Conservation (phyloP, 2,888 invertebrate species). For the Isotomurus palustris region DNA sequence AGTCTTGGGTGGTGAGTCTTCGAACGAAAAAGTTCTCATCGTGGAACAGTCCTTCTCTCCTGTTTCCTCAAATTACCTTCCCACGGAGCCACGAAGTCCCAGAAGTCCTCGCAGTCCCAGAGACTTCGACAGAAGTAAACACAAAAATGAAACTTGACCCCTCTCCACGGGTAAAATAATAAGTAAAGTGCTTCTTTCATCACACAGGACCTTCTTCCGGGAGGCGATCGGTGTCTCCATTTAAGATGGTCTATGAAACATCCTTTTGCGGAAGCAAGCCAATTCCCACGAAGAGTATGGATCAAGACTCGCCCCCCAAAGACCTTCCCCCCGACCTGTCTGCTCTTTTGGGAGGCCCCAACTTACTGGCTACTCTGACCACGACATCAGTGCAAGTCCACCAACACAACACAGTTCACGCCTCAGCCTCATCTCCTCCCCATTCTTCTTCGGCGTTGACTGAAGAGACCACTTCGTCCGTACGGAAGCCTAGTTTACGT, state of each 20-base stretch:
- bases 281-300: constrained; percentile 55
- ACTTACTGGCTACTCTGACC: constrained; percentile 15
- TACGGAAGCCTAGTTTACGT: constrained; percentile 11
- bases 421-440: not conserved
- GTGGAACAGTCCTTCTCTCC: too few species aligned
- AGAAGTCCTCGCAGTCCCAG: constrained; percentile 1
- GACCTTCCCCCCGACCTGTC: constrained; percentile 15
- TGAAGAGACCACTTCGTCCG: constrained; percentile 13
- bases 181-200: too few species aligned
- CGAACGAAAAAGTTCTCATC: too few species aligned
- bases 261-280: constrained; percentile 85
- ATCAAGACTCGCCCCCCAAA: constrained; percentile 38
- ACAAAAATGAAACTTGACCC: too few species aligned
- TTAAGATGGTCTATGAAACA: constrained; percentile 65
- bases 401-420: constrained; percentile 18
- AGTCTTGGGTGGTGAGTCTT: too few species aligned
- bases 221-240: constrained; percentile 38
- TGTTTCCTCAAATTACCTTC: too few species aligned
- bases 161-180: not conserved
- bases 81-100: not conserved
- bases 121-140: constrained; percentile 5
- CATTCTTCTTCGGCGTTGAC: not conserved
- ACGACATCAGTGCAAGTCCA: constrained; percentile 41
- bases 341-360: not conserved
- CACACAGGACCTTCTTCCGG: constrained; percentile 18